Evolutionary conservation across 1,140 invertebrate species (phyloP).

Genomic region (Cydia pomonella): DNA sequence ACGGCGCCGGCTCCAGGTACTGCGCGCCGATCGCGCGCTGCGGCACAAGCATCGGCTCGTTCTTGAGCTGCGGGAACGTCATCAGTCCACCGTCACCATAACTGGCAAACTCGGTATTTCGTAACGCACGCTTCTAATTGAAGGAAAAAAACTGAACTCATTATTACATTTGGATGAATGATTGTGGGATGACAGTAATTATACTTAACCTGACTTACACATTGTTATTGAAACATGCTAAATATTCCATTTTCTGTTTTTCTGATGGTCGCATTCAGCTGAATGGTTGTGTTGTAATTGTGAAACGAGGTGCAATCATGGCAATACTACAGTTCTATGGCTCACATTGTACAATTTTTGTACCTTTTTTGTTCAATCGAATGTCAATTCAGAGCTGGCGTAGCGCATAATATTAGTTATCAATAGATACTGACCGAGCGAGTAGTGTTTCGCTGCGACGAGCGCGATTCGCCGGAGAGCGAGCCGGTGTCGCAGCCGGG

Average conservation of each 20-base stretch:
- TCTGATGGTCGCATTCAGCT: no score
- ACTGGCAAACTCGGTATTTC: not conserved
- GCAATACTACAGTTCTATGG: no score
- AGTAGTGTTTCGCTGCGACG: slow-evolving; percentile 72
- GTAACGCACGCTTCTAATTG: slow-evolving; percentile 14
- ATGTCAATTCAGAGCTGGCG: slow-evolving; percentile 30
- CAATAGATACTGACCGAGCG: not conserved
- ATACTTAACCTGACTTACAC: not conserved
- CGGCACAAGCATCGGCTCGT: slow-evolving; percentile 54
- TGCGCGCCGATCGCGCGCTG: slow-evolving; percentile 67
- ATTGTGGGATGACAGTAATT: not conserved
- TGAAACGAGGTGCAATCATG: no score
- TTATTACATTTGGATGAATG: not conserved
- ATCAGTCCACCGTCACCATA: slow-evolving; percentile 41
- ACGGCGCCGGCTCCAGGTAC: slow-evolving; percentile 82
- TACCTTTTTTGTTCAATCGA: no score
- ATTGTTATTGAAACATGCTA: no score
- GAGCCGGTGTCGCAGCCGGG: slow-evolving; percentile 84
- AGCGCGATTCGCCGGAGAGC: slow-evolving; percentile 85
- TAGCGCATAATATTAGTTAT: slow-evolving; percentile 34
- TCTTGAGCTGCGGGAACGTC: slow-evolving; percentile 46
- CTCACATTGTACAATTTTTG: no score
- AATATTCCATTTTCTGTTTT: no score
- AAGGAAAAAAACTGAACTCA: not conserved
- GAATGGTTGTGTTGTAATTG: no score